Conservation (phyloP, 2,888 invertebrate species). For the Alcis repandata region DNA sequence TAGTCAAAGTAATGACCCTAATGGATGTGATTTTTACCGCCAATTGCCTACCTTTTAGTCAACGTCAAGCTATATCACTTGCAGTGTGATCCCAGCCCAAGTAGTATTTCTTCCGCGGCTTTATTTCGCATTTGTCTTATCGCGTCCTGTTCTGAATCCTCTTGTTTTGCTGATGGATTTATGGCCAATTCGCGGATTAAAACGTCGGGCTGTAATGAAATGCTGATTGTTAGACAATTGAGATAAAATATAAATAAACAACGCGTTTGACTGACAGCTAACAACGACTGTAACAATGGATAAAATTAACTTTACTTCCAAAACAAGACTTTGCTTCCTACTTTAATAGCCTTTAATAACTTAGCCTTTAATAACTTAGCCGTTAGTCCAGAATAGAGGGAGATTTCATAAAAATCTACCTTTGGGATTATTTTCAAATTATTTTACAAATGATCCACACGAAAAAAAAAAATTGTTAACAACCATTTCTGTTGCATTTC, state of each 20-base stretch:
- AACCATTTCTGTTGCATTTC: no score
- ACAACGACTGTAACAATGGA: neutral
- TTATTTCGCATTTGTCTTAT: constrained; percentile 64
- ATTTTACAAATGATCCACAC: no score
- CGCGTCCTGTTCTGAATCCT: constrained; percentile 50
- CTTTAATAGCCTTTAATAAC: no score
- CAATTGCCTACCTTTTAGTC: neutral
- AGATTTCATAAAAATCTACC: no score
- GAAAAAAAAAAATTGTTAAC: no score
- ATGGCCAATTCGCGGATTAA: constrained; percentile 55
- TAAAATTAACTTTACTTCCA: neutral
- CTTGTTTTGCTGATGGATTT: constrained; percentile 59
- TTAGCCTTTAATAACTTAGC: no score
- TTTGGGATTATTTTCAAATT: no score
- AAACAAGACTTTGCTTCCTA: neutral
- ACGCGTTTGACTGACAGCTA: constrained; percentile 1
- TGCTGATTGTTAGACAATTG: constrained; percentile 14
- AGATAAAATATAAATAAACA: constrained; percentile 19
- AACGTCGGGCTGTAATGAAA: constrained; percentile 24
- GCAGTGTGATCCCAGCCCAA: constrained; percentile 1
- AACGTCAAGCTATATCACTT: neutral
- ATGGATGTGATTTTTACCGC: no score
- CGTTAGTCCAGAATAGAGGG: no score
- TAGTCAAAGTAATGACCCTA: no score
- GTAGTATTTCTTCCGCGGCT: constrained; percentile 44